These are phyloP conservation scores for Patagioenas fasciata DNA, from an alignment of 2,113 vertebrate genomes.

Conservation along the genomic window DNA sequence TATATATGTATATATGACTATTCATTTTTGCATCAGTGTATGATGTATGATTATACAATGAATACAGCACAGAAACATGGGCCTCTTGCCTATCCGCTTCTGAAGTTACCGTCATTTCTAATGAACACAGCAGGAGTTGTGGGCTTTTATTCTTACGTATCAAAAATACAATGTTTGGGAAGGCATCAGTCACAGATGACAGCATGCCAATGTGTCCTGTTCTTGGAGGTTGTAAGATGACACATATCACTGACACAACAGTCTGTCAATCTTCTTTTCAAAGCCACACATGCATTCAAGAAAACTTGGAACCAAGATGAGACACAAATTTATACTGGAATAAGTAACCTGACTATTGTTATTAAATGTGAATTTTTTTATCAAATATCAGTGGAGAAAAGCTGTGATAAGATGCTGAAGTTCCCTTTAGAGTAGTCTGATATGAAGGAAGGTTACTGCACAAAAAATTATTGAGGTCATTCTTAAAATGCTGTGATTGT, in stretches of 20 bases:
- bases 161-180: not conserved
- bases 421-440: not conserved
- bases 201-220: not conserved
- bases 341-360: not conserved
- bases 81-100: not conserved
- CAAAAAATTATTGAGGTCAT: not conserved
- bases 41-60: not conserved
- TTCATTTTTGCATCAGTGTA: not conserved
- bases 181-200: not conserved
- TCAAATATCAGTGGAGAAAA: not conserved
- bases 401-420: not conserved
- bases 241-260: not conserved
- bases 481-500: not conserved
- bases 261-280: not conserved
- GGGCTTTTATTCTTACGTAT: not conserved
- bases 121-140: not conserved
- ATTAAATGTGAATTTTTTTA: not conserved
- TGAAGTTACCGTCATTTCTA: not conserved
- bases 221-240: not conserved
- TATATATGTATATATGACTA: not conserved
- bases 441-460: not conserved
- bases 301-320: not conserved
- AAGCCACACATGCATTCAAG: not conserved
- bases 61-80: not conserved
- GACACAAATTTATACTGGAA: not conserved